Conservation (phyloP, 2,797 vertebrate species). For the Pantherophis vulpinus region DNA sequence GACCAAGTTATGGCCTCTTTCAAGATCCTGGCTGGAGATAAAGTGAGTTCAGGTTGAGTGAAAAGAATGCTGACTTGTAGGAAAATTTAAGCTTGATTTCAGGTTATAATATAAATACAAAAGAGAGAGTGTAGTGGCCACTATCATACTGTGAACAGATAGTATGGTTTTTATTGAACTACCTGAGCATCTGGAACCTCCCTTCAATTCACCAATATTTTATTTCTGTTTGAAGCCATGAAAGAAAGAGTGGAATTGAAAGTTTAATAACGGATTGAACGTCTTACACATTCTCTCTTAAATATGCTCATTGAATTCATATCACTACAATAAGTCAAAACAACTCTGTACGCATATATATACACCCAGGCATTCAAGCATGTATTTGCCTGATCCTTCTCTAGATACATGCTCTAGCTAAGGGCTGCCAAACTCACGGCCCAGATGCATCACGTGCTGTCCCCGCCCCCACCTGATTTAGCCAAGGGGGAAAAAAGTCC, state of each 20-base stretch:
- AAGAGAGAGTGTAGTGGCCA: not conserved
- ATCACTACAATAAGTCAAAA: not conserved
- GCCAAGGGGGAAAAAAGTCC: too few species aligned
- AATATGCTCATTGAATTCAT: not conserved
- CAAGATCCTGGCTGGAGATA: constrained; percentile 97
- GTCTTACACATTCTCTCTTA: not conserved
- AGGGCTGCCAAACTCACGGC: too few species aligned
- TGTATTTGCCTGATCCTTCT: not conserved
- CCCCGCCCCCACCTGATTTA: too few species aligned
- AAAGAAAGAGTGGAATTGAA: not conserved
- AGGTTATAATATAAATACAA: not conserved
- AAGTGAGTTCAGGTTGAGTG: constrained; percentile 74
- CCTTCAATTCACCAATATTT: not conserved
- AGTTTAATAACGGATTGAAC: not conserved
- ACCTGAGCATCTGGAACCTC: not conserved
- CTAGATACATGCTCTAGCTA: not conserved
- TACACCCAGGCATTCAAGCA: not conserved
- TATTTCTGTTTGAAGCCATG: not conserved
- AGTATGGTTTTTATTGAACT: not conserved
- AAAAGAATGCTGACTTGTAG: not conserved
- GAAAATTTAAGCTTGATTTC: not conserved
- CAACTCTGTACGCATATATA: not conserved
- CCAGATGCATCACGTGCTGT: too few species aligned
- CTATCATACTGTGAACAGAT: not conserved
- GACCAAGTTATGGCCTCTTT: constrained; percentile 99